Evolutionary conservation across 2,797 vertebrate species (phyloP).

Genomic region (Decapterus maruadsi): DNA sequence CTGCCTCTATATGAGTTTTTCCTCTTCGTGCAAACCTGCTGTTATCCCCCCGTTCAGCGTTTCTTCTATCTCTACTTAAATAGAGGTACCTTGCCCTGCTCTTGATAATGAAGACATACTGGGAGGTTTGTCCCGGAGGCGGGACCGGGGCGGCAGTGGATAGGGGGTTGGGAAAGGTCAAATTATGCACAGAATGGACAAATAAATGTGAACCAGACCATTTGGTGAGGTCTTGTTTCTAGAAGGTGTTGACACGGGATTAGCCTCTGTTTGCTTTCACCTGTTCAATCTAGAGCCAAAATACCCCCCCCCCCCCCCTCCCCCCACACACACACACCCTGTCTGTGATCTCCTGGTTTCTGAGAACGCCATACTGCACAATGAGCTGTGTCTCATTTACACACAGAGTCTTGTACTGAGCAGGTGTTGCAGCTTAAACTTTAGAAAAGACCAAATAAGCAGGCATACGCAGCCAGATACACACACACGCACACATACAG

Average conservation of each 20-base stretch:
- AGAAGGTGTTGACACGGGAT: neutral
- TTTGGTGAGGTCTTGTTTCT: slow-evolving; percentile 6
- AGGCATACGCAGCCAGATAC: too few species aligned
- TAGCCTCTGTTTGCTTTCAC: neutral
- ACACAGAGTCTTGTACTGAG: neutral
- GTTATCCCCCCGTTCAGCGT: slow-evolving; percentile 11
- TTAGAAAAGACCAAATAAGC: too few species aligned
- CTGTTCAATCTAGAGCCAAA: neutral
- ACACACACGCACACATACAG: too few species aligned
- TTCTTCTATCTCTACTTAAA: slow-evolving; percentile 49
- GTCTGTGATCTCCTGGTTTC: slow-evolving; percentile 4
- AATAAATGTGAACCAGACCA: slow-evolving; percentile 62
- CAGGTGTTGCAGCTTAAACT: neutral
- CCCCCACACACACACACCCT: too few species aligned
- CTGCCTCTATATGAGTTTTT: neutral
- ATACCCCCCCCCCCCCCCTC: too few species aligned
- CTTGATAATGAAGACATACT: slow-evolving; percentile 67
- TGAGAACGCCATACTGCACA: neutral
- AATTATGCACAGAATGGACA: slow-evolving; percentile 48
- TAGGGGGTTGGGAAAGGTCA: slow-evolving; percentile 61
- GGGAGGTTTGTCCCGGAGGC: slow-evolving; percentile 57
- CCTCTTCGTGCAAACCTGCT: neutral
- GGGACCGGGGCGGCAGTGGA: slow-evolving; percentile 48
- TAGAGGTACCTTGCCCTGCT: slow-evolving; percentile 57
- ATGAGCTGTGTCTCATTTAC: neutral